Conservation (phyloP, 2,888 invertebrate genomes). For the Gastrophysa polygoni region DNA sequence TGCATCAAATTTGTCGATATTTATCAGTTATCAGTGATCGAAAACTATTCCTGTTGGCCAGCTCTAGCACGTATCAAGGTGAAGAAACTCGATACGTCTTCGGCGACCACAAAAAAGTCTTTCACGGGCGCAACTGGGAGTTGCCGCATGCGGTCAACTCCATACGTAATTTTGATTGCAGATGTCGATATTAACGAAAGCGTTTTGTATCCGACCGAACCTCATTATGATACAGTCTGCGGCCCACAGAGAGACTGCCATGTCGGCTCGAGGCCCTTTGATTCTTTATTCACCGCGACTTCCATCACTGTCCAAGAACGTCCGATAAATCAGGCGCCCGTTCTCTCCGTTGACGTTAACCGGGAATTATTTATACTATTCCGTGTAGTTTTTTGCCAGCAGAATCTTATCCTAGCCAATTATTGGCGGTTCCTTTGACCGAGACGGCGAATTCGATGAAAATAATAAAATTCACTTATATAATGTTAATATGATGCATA, state of each 20-base stretch:
- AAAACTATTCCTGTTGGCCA: too few species aligned
- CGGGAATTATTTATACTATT: constrained; percentile 56
- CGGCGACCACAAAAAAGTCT: not conserved
- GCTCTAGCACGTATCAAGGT: too few species aligned
- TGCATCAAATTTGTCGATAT: too few species aligned
- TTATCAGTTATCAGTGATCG: too few species aligned
- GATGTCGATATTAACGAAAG: constrained; percentile 49
- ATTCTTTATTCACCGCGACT: constrained; percentile 58
- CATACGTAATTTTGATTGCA: constrained; percentile 47
- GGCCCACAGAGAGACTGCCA: constrained; percentile 17
- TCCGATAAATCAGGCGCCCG: constrained; percentile 56
- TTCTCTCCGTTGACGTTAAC: constrained; percentile 46
- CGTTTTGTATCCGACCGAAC: constrained; percentile 36
- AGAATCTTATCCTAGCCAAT: constrained; percentile 51
- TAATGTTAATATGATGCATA: constrained; percentile 35
- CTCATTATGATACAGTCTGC: constrained; percentile 34
- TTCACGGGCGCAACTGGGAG: not conserved
- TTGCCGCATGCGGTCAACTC: constrained; percentile 8
- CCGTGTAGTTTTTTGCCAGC: constrained; percentile 46
- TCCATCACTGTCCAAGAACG: constrained; percentile 57
- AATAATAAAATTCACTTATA: constrained; percentile 31
- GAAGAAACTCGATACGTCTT: not conserved
- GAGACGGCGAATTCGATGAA: constrained; percentile 25
- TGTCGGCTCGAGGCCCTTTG: constrained; percentile 49
- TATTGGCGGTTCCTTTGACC: constrained; percentile 48